Conservation (phyloP, 2,797 vertebrate species). For the Chaunax sp. region DNA sequence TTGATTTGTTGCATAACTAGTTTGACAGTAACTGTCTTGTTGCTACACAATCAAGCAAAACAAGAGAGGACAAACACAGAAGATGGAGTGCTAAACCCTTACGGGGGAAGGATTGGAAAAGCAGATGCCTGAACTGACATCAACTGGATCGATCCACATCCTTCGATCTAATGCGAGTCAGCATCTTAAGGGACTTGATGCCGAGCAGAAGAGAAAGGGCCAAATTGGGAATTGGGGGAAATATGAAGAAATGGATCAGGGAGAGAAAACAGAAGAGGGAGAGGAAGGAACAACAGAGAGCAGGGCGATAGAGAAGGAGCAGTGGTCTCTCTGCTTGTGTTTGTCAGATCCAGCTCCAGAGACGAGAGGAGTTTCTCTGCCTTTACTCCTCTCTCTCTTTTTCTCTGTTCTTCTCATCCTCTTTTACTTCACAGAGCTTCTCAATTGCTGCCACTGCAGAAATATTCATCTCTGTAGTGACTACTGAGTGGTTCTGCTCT, state of each 20-base stretch:
- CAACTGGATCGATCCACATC: conserved; percentile 39
- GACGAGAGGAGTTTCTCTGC: conserved; percentile 54
- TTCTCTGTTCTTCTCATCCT: conserved; percentile 41
- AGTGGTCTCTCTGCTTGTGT: conserved; percentile 40
- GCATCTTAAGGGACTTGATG: conserved; percentile 30
- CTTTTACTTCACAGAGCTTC: conserved; percentile 20
- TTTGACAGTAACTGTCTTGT: conserved; percentile 19
- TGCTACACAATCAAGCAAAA: conserved; percentile 33
- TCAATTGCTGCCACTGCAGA: conserved; percentile 41
- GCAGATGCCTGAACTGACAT: conserved; percentile 21
- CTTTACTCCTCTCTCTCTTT: conserved; percentile 22
- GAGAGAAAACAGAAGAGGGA: conserved; percentile 11
- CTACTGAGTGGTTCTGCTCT: conserved; percentile 41
- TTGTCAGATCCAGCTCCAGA: conserved; percentile 48
- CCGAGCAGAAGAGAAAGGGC: conserved; percentile 22
- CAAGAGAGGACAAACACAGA: conserved; percentile 7
- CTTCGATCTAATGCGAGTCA: conserved; percentile 63
- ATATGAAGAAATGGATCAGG: conserved; percentile 11
- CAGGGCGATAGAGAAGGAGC: conserved; percentile 7
- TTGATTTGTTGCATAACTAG: conserved; percentile 39
- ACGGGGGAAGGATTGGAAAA: conserved; percentile 13
- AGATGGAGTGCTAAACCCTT: conserved; percentile 22
- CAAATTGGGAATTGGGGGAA: not conserved
- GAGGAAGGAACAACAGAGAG: conserved; percentile 7
- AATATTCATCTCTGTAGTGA: conserved; percentile 40